Evolutionary conservation across 2,113 vertebrate genomes (phyloP), one percentile per base, ranked within the genome.

Genomic region (Nanorana parkeri): DNA sequence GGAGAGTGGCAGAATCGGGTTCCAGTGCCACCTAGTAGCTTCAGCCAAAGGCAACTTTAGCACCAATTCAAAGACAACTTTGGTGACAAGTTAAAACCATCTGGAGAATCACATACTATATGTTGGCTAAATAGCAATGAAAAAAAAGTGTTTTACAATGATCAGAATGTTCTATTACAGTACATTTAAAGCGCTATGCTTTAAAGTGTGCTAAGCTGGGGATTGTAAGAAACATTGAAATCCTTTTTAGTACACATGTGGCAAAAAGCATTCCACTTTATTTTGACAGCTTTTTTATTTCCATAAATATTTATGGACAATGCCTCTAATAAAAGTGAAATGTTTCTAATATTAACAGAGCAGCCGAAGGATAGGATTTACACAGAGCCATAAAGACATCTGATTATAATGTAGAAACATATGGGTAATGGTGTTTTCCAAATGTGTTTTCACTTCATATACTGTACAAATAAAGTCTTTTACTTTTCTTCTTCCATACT

Each of bases 361-460:
- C 32, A 60, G 65, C 77, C 63, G 26, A 60, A 79, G 77, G 28
- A 79, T 68, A 26, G 66, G 66, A 68, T 79, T 68, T 36, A 79
- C 28, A 36, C 77, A 60, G 16, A 78, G 51, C 23, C 63, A 54
- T 21, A 29, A 51, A 52, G 61, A 79, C 77, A 78, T 78, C 76
- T 78, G 76, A 78, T 55, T 56, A 78, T 78, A 66, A 78, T 29
- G 63, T 66, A 65, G 76, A 78, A 78, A 67, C 76, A 78, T 78
- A 78, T 78, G 76, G 63, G 76, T 32, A 26, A 78, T 78, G 63
- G 76, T 24, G 67, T 65, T 78, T 67, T 67, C 47, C 26, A 78
- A 78, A 78, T 78, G 63, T 78, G 76, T 78, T 78, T 78, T 78
- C 47, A 55, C 36, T 78, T 56, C 63, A 78, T 52, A 66, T 36